Evolutionary conservation across 2,113 vertebrate species (phyloP), one percentile per base, ranked within the genome.

Genomic region (Cranoglanis bouderius): DNA sequence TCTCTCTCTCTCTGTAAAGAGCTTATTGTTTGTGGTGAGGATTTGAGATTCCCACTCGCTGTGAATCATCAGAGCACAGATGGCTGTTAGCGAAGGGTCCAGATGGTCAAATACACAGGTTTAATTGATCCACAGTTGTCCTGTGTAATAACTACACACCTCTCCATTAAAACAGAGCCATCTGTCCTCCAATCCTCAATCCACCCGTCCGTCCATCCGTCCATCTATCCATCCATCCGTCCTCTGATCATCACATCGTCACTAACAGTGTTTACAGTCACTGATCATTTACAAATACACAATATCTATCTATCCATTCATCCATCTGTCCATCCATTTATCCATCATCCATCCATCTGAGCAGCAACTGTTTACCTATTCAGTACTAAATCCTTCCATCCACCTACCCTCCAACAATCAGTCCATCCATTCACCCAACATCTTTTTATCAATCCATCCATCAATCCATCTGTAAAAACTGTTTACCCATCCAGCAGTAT

Each of bases 31-130:
- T 81, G 78, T 55, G 77, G 43, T 51, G 78, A 81, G 78, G 78
- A 35, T 55, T 81, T 81, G n/a, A 81, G 78, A 35, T 81, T 81
- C 77, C 46, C 77, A 80, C 77, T 80, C 78, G 12, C 24, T 21
- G 21, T 29, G 90, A 91, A 67, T 91, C 85, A 88, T n/a, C 38
- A 46, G 18, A 29, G 53, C 77, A 77, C 84, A 90, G 86, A 91
- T 61, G 86, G 86, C 35, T 51, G 46, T 85, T 74, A 70, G 57
- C 14, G 6, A 61, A 61, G 9, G 9, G 26, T 55, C 59, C 90
- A 91, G 89, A 89, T 85, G 89, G 87, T 14, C 82, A 87, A 57
- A 24, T 80, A 84, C 84, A 88, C 81, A 74, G 53, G 84, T 49
- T 80, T 61, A 51, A 81, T 77, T 81, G 53, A 88, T 59, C 89